Evolutionary conservation across 53 echinoderm and acorn worm species (phyloP).

Genomic region (Crossaster papposus): DNA sequence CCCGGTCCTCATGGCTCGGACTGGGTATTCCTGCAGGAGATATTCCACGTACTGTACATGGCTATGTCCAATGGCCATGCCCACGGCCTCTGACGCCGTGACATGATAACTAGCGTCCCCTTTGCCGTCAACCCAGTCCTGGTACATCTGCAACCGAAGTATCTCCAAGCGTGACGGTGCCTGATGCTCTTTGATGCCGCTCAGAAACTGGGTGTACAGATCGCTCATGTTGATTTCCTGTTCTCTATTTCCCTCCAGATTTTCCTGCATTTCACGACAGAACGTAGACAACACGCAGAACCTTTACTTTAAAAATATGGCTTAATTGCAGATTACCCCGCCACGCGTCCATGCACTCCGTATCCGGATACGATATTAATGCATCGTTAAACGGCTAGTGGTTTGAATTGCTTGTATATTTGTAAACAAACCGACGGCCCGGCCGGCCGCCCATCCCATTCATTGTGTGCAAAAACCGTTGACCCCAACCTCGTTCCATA

Average conservation of each 20-base stretch:
- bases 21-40: slow-evolving; percentile 17
- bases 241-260: background rate
- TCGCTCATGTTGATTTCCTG: background rate
- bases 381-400: no score
- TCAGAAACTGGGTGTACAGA: background rate
- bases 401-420: no score
- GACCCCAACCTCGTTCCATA: no score
- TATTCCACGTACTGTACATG: slow-evolving; percentile 52
- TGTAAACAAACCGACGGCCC: no score
- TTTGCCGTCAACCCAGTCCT: background rate
- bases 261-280: slow-evolving; percentile 3
- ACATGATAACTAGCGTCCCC: background rate
- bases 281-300: no score
- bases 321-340: background rate
- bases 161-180: background rate
- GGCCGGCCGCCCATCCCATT: no score
- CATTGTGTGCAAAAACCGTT: no score
- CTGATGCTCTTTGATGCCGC: slow-evolving; percentile 9
- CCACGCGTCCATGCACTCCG: no score
- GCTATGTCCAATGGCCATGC: slow-evolving; percentile 42
- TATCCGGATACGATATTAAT: no score
- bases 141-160: slow-evolving; percentile 2
- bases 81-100: slow-evolving; percentile 40
- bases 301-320: background rate
- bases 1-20: slow-evolving; percentile 4